These are phyloP conservation scores for Hesperia comma DNA, from an alignment of 2,888 invertebrate species.

Conservation along the genomic window DNA sequence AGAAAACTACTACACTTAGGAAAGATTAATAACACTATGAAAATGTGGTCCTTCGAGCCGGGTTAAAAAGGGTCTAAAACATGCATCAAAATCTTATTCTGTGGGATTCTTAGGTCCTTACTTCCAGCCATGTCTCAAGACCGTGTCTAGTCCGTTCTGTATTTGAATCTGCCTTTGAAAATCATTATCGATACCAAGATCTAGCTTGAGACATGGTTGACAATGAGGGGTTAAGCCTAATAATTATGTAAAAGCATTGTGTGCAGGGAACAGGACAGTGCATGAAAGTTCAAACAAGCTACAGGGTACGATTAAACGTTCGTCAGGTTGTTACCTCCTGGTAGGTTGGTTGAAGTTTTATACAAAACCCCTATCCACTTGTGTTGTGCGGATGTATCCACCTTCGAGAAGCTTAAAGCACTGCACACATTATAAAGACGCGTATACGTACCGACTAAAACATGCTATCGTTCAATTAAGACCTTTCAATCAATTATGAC, in stretches of 20 bases:
- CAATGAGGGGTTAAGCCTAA: background rate
- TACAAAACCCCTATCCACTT: slow-evolving; percentile 46
- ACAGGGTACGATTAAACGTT: slow-evolving; percentile 47
- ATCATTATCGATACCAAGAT: background rate
- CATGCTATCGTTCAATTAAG: too few species aligned
- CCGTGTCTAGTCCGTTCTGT: background rate
- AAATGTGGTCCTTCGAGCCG: slow-evolving; percentile 20
- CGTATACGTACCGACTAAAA: too few species aligned
- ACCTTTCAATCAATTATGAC: too few species aligned
- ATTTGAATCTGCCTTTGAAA: background rate
- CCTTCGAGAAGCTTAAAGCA: too few species aligned
- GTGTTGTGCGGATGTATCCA: background rate
- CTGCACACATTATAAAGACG: too few species aligned
- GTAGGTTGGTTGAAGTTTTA: slow-evolving; percentile 61
- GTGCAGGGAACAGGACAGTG: slow-evolving; percentile 47
- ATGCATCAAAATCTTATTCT: slow-evolving; percentile 8
- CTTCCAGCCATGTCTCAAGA: background rate
- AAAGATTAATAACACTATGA: background rate
- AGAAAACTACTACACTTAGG: too few species aligned
- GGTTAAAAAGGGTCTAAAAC: background rate
- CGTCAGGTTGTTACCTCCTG: slow-evolving; percentile 59
- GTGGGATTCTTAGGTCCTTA: background rate
- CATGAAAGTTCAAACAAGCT: slow-evolving; percentile 69
- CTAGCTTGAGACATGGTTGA: background rate
- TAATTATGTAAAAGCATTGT: slow-evolving; percentile 9